Percentiles rank a stretch among this genome's conserved stretches.
These are phyloP conservation scores for Prionailurus bengalensis DNA, from an alignment of 2,113 vertebrate species.

Conservation along the genomic window DNA sequence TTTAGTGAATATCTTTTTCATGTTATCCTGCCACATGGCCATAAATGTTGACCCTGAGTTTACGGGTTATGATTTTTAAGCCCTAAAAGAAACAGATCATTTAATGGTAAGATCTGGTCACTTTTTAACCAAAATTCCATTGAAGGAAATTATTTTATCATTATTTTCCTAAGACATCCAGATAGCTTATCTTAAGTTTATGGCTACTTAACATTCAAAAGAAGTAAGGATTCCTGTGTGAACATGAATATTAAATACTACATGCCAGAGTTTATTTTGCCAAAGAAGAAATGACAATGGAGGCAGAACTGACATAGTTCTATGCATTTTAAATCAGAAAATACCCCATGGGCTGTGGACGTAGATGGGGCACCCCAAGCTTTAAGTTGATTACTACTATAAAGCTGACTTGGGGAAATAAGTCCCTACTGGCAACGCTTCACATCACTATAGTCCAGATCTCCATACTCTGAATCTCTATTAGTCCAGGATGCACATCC, in stretches of 20 bases:
- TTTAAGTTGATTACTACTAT: background rate
- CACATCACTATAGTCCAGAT: background rate
- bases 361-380: background rate
- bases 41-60: background rate
- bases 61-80: constrained; percentile 14
- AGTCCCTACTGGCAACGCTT: background rate
- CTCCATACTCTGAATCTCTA: background rate
- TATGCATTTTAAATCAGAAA: background rate
- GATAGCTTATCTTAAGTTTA: background rate
- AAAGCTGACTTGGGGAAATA: background rate
- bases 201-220: background rate
- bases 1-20: background rate
- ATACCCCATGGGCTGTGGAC: no score
- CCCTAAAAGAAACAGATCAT: background rate
- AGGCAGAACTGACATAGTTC: background rate
- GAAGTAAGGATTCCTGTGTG: background rate
- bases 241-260: background rate
- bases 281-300: background rate
- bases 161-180: background rate
- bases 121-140: background rate
- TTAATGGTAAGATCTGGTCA: background rate
- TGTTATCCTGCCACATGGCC: background rate
- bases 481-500: background rate
- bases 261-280: background rate
- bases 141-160: background rate